These are phyloP conservation scores for Hypolimnas misippus DNA, from an alignment of 2,888 invertebrate species.

Conservation along the genomic window DNA sequence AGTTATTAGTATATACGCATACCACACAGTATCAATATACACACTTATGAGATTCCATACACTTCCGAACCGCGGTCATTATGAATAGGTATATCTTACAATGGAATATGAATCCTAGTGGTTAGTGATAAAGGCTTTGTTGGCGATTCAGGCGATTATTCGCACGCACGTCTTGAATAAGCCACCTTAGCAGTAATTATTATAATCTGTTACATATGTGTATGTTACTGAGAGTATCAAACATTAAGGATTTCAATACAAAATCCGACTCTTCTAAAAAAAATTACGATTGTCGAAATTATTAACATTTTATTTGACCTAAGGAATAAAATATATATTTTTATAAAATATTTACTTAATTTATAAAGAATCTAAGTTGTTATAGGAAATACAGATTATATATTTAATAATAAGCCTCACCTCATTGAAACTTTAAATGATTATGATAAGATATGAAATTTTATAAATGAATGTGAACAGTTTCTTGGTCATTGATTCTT, in stretches of 20 bases:
- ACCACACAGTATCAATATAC: constrained; percentile 22
- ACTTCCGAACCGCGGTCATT: constrained; percentile 38
- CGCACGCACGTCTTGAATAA: constrained; percentile 47
- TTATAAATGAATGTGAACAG: no score
- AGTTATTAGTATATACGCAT: constrained; percentile 24
- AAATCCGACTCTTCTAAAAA: neutral
- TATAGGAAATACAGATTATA: no score
- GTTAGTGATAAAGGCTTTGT: constrained; percentile 41
- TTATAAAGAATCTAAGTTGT: no score
- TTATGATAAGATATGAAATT: no score
- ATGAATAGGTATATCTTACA: constrained; percentile 35
- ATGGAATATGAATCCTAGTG: constrained; percentile 45
- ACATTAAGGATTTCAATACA: constrained; percentile 7
- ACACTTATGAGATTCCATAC: constrained; percentile 29
- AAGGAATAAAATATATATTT: no score
- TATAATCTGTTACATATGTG: constrained; percentile 59
- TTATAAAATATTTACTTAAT: no score
- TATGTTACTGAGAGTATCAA: constrained; percentile 25
- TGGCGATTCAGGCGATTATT: constrained; percentile 35
- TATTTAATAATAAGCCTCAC: no score
- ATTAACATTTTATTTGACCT: no score
- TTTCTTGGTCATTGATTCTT: no score
- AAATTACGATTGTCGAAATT: no score
- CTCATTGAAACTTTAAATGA: no score
- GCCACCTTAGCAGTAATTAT: constrained; percentile 63